phyloP scores from a whole-genome alignment of 2,113 vertebrate genomes.

The Serinus canaria region DNA sequence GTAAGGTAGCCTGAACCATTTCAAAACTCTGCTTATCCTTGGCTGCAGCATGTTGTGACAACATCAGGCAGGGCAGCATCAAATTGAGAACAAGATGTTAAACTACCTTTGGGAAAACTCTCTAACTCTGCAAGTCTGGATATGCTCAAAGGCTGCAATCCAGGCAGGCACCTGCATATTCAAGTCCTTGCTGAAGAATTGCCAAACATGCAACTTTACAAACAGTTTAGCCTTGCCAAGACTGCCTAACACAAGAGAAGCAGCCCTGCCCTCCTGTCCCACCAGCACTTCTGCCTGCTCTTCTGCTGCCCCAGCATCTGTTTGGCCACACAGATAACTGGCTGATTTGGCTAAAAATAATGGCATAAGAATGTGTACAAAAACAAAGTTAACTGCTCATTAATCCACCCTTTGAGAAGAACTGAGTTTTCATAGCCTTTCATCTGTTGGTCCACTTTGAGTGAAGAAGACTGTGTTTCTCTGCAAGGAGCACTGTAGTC shows the following conservation, averaged over 20 bases:
- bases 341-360: not conserved
- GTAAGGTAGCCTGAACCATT: not conserved
- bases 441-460: not conserved
- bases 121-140: not conserved
- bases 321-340: not conserved
- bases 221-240: not conserved
- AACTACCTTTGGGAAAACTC: not conserved
- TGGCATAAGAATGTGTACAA: not conserved
- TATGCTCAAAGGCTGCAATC: not conserved
- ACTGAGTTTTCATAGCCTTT: not conserved
- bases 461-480: not conserved
- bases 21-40: not conserved
- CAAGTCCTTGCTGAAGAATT: not conserved
- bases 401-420: not conserved
- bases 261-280: not conserved
- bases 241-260: not conserved
- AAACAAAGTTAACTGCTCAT: not conserved
- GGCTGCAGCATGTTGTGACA: slow-evolving; percentile 2
- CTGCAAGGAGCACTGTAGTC: not conserved
- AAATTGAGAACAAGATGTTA: not conserved
- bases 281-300: not conserved
- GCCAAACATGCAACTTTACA: not conserved
- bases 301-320: not conserved
- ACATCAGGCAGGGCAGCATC: not conserved
- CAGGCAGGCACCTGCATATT: not conserved